A percentile compares a stretch with the other conserved stretches of the same genome.
Conservation (phyloP, 1,140 invertebrate species). For the Cylas formicarius region DNA sequence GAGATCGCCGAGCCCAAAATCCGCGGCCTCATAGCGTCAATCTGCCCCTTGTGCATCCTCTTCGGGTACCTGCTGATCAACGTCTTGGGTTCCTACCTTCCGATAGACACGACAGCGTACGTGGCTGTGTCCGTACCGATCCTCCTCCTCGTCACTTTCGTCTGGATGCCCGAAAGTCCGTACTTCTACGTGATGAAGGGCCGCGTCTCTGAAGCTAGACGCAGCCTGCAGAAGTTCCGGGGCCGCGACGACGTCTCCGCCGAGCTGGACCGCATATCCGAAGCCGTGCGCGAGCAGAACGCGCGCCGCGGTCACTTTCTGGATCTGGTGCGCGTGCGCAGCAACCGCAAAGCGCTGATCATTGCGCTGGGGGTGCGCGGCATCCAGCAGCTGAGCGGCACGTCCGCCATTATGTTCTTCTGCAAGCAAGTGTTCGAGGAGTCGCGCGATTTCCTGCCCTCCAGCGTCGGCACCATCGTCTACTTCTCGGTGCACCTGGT, state of each 20-base stretch:
- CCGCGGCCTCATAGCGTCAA: conserved; percentile 48
- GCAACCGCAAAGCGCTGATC: conserved; percentile 56
- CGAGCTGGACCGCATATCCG: conserved; percentile 53
- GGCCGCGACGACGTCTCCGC: conserved; percentile 26
- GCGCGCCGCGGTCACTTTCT: conserved; percentile 46
- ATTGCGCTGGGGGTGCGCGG: conserved; percentile 56
- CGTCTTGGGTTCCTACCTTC: conserved; percentile 53
- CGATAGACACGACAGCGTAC: conserved; percentile 49
- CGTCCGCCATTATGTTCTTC: conserved; percentile 69
- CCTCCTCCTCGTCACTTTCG: conserved; percentile 54
- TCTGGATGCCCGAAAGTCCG: conserved; percentile 38
- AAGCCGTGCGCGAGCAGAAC: conserved; percentile 50
- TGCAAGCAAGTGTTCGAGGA: conserved; percentile 64
- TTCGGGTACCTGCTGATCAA: conserved; percentile 62
- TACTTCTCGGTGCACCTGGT: conserved; percentile 58
- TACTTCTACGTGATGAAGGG: conserved; percentile 57
- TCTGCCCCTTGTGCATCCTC: conserved; percentile 34
- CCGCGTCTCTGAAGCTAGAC: conserved; percentile 51
- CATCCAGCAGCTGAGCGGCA: conserved; percentile 69
- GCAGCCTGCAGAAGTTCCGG: conserved; percentile 42
- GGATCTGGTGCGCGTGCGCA: conserved; percentile 49
- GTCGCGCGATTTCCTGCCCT: conserved; percentile 43
- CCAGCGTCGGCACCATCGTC: conserved; percentile 46
- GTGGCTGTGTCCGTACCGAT: conserved; percentile 51
- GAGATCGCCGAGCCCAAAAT: conserved; percentile 59